phyloP scores from a whole-genome alignment of 23 tunicate species.

The Halocynthia aurantium region DNA sequence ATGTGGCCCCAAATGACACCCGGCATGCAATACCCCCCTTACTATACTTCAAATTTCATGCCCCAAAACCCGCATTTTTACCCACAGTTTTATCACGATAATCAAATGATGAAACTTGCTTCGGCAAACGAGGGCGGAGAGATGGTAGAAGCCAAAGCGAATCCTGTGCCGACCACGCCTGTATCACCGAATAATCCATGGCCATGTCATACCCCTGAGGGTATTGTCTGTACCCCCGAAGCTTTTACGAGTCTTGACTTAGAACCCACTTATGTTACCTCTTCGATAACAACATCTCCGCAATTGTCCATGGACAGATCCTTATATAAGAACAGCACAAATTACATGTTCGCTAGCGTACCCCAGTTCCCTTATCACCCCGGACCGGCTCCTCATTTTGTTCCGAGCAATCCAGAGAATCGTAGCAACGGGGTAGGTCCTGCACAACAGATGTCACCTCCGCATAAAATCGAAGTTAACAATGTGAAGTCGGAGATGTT shows the following conservation, averaged over 20 bases:
- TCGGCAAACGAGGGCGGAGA: neutral
- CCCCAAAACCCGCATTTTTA: conserved; percentile 3
- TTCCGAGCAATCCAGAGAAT: too few species aligned
- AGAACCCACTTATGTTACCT: neutral
- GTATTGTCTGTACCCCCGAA: conserved; percentile 42
- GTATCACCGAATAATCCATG: conserved; percentile 27
- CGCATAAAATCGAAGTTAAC: too few species aligned
- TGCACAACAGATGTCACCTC: too few species aligned
- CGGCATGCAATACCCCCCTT: neutral
- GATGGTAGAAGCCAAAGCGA: neutral
- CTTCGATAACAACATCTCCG: neutral
- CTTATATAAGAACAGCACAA: too few species aligned
- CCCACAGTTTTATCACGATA: conserved; percentile 8
- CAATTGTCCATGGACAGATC: neutral
- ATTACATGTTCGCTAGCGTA: too few species aligned
- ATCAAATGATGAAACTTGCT: neutral
- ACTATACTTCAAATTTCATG: neutral
- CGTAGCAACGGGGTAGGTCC: too few species aligned
- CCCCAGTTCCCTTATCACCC: too few species aligned
- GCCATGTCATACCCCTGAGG: conserved; percentile 6
- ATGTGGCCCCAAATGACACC: conserved; percentile 17
- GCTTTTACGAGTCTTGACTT: conserved; percentile 55
- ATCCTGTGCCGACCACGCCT: conserved; percentile 2
- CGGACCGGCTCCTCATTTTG: too few species aligned
- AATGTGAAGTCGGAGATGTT: too few species aligned